Evolutionary conservation across 2,797 vertebrate genomes (phyloP).

Genomic region (Rhinella marina): DNA sequence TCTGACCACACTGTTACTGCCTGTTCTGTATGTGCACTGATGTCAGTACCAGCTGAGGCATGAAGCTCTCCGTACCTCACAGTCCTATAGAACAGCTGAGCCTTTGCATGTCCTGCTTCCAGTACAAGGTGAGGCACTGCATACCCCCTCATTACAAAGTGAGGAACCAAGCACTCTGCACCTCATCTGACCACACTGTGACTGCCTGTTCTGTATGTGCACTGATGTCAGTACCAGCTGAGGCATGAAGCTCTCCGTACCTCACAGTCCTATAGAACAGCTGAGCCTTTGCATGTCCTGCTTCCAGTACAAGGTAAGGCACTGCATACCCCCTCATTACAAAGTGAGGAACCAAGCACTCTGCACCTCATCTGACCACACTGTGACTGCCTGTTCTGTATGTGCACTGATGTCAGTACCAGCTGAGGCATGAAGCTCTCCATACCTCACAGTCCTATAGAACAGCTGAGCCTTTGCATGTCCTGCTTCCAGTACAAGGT

Average conservation of each 20-base stretch:
- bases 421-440: too few species aligned
- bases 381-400: too few species aligned
- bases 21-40: neutral
- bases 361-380: too few species aligned
- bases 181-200: too few species aligned
- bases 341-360: neutral
- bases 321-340: neutral
- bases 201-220: neutral
- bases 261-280: too few species aligned
- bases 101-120: conserved; percentile 72
- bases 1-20: too few species aligned
- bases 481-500: conserved; percentile 78
- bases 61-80: neutral
- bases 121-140: conserved; percentile 68
- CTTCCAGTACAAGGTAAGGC: conserved; percentile 62
- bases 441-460: too few species aligned
- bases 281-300: too few species aligned
- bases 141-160: neutral
- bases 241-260: too few species aligned
- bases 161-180: too few species aligned
- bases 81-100: too few species aligned
- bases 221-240: neutral
- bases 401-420: neutral
- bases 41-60: conserved; percentile 71
- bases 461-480: neutral